phyloP scores from a whole-genome alignment of 2,113 vertebrate genomes.

The Lonchura striata region DNA sequence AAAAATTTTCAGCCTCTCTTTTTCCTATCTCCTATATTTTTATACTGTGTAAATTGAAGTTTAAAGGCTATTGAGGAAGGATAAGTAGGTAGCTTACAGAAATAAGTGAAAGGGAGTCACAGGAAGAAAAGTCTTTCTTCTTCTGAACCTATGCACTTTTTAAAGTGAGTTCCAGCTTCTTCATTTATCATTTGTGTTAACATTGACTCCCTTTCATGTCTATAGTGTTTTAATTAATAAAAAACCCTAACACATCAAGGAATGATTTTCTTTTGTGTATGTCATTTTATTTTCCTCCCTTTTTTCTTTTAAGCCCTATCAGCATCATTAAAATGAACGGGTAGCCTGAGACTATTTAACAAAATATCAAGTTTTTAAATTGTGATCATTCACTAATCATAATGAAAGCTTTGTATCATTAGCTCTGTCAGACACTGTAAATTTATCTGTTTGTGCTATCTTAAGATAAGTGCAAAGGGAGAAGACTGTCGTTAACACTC shows the following conservation, averaged over 20 bases:
- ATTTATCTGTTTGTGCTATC: background rate
- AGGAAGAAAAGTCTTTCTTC: background rate
- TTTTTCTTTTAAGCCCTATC: background rate
- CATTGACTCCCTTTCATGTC: background rate
- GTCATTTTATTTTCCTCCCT: background rate
- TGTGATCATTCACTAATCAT: background rate
- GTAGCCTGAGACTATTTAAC: background rate
- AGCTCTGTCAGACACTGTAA: background rate
- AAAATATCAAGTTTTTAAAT: background rate
- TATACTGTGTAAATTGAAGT: background rate
- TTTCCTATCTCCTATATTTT: background rate
- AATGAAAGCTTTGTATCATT: background rate
- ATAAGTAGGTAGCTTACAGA: background rate
- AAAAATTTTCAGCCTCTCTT: rapidly evolving
- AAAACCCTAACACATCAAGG: background rate
- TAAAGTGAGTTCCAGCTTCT: background rate
- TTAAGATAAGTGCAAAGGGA: background rate
- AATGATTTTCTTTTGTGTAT: background rate
- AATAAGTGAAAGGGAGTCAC: background rate
- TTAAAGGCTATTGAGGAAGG: background rate
- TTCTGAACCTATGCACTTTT: background rate
- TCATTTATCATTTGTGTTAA: background rate
- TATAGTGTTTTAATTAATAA: background rate
- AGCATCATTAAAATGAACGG: background rate
- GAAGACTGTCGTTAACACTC: background rate